Evolutionary conservation across 1,140 invertebrate genomes (phyloP).

Genomic region (Drosophila biarmipes): DNA sequence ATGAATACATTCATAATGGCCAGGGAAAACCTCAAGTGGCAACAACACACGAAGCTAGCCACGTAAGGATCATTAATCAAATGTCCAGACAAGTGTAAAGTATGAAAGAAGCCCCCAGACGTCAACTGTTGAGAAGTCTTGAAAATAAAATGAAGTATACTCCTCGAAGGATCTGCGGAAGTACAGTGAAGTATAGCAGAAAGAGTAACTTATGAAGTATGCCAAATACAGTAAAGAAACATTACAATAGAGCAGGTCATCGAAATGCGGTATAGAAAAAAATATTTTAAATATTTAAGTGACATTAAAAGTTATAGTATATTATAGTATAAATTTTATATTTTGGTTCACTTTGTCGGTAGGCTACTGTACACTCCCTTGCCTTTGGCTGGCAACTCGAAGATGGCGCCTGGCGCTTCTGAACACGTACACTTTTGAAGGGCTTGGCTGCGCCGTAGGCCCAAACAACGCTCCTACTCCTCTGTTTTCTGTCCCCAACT

Average conservation of each 20-base stretch:
- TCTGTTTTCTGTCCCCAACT: not conserved
- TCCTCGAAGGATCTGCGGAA: conserved; percentile 28
- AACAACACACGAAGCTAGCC: conserved; percentile 25
- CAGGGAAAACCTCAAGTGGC: conserved; percentile 47
- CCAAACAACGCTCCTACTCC: conserved; percentile 20
- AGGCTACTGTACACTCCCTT: conserved; percentile 10
- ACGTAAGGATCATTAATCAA: conserved; percentile 82
- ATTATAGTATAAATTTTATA: not conserved
- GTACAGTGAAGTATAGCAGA: conserved; percentile 11
- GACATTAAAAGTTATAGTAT: too few relatives aligned
- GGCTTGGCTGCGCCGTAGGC: conserved; percentile 36
- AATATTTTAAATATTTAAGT: too few relatives aligned
- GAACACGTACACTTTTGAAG: conserved; percentile 43
- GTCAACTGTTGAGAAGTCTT: conserved; percentile 31
- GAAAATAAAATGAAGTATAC: conserved; percentile 47
- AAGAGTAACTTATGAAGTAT: not conserved
- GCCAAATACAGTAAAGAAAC: not conserved
- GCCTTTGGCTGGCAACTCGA: conserved; percentile 11
- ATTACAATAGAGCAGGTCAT: too few relatives aligned
- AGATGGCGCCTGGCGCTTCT: conserved; percentile 35
- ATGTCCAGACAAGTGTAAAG: conserved; percentile 82
- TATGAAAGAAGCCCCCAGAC: conserved; percentile 47
- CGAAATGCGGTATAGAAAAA: too few relatives aligned
- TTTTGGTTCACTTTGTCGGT: conserved; percentile 2
- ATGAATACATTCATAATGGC: conserved; percentile 70